These are phyloP conservation scores for Hylyphantes graminicola DNA, from an alignment of 1,140 invertebrate genomes.

Conservation along the genomic window DNA sequence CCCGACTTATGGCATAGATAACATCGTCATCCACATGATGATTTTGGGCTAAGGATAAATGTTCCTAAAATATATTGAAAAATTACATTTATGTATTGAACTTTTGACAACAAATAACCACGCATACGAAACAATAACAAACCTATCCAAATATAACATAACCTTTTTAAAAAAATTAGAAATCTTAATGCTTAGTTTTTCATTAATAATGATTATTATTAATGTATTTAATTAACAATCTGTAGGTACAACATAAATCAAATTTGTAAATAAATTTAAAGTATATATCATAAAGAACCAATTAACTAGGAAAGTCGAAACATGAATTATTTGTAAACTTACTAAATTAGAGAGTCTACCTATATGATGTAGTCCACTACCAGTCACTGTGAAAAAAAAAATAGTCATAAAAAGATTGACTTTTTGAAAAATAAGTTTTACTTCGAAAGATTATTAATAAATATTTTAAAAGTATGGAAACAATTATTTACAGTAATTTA, in stretches of 20 bases:
- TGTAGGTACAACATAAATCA: too few relatives aligned
- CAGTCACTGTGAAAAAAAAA: slow-evolving; percentile 28
- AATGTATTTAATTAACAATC: too few relatives aligned
- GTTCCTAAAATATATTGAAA: slow-evolving; percentile 35
- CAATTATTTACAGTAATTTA: too few relatives aligned
- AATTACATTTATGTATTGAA: background rate
- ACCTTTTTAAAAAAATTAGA: background rate
- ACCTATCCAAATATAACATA: background rate
- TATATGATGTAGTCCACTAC: slow-evolving; percentile 51
- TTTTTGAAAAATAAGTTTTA: too few relatives aligned
- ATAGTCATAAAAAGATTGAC: background rate
- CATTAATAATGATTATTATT: too few relatives aligned
- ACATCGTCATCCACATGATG: slow-evolving; percentile 59
- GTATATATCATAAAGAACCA: too few relatives aligned
- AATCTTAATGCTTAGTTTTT: background rate
- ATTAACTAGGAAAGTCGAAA: too few relatives aligned
- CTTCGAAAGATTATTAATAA: too few relatives aligned
- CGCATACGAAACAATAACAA: background rate
- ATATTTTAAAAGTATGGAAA: too few relatives aligned
- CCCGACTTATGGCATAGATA: slow-evolving; percentile 55
- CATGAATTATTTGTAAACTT: background rate
- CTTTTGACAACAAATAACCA: background rate
- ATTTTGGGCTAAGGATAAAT: slow-evolving; percentile 54
- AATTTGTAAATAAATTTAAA: too few relatives aligned
- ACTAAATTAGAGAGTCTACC: slow-evolving; percentile 51